Evolutionary conservation across 2,888 invertebrate species (phyloP).

Genomic region (Stomorhina lunata): DNA sequence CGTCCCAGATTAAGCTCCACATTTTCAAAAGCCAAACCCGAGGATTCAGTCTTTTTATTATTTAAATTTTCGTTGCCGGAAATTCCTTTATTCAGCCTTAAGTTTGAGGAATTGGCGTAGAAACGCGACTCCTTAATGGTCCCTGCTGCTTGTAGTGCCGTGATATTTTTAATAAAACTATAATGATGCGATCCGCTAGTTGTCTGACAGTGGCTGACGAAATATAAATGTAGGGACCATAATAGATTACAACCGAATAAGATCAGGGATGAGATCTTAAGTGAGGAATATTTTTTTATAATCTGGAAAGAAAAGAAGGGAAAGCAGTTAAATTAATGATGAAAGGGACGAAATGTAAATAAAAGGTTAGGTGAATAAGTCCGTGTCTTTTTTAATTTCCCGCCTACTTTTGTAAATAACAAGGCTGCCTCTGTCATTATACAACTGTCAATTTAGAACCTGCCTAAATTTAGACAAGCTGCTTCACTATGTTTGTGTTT

Average conservation of each 20-base stretch:
- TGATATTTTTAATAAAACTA: constrained; percentile 18
- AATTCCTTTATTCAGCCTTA: not conserved
- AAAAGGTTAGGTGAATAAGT: too few relatives aligned
- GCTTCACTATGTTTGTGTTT: too few relatives aligned
- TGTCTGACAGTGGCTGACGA: constrained; percentile 19
- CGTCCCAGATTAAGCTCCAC: constrained; percentile 86
- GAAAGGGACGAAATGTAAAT: too few relatives aligned
- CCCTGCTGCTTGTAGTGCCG: not conserved
- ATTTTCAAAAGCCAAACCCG: constrained; percentile 80
- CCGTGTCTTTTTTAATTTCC: too few relatives aligned
- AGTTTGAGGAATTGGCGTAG: not conserved
- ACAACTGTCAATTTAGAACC: too few relatives aligned
- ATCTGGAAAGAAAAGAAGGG: constrained; percentile 30
- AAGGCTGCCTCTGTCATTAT: too few relatives aligned
- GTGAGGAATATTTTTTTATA: constrained; percentile 48
- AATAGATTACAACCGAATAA: constrained; percentile 51
- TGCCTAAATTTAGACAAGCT: too few relatives aligned
- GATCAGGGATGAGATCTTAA: constrained; percentile 47
- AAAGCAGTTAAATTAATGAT: not conserved
- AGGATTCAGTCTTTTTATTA: constrained; percentile 42
- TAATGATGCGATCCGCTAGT: not conserved
- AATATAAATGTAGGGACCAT: constrained; percentile 58
- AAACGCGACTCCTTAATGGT: not conserved
- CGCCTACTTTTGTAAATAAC: too few relatives aligned
- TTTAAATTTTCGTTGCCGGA: constrained; percentile 2